Evolutionary conservation across 1,140 invertebrate genomes (phyloP).

Genomic region (Lysiphlebus fabarum): DNA sequence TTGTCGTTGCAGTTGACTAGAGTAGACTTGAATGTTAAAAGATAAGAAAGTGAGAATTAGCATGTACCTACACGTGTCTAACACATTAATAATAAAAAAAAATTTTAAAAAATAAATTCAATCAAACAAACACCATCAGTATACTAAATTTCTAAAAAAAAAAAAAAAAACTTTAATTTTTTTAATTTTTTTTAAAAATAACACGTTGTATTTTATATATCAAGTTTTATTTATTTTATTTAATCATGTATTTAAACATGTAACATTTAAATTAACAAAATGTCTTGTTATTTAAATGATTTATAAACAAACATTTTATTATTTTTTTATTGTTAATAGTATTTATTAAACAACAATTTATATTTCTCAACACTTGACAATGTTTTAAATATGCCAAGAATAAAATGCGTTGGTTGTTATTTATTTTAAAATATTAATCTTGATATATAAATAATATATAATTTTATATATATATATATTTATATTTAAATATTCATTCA

Average conservation of each 20-base stretch:
- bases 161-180: background rate
- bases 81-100: slow-evolving; percentile 5
- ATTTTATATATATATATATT: background rate
- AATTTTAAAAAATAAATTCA: background rate
- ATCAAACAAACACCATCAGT: background rate
- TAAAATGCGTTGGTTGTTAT: no score
- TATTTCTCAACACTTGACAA: no score
- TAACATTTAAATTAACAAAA: no score
- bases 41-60: slow-evolving; percentile 18
- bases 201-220: background rate
- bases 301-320: no score
- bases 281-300: no score
- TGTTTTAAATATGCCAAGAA: no score
- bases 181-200: background rate
- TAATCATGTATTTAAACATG: no score
- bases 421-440: no score
- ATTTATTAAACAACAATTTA: no score
- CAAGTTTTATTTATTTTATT: no score
- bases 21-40: background rate
- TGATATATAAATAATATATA: background rate
- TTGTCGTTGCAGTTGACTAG: background rate
- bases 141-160: background rate
- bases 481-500: background rate
- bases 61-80: slow-evolving; percentile 22
- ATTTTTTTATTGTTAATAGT: no score